These are phyloP conservation scores for Anguilla pacifica DNA, from an alignment of 2,797 vertebrate genomes.

Conservation along the genomic window DNA sequence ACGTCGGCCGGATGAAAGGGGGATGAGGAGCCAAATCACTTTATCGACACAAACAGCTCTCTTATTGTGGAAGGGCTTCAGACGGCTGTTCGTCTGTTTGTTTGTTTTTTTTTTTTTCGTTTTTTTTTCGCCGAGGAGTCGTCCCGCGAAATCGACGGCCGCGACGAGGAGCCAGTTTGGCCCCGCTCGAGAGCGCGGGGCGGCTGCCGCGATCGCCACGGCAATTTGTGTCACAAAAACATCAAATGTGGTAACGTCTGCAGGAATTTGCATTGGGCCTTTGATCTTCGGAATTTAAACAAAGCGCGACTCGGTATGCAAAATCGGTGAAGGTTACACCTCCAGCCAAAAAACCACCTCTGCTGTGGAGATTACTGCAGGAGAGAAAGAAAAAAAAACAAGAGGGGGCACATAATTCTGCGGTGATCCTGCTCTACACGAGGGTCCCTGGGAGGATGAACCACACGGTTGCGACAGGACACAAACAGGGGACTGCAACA, in stretches of 20 bases:
- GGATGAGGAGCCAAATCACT: slow-evolving; percentile 66
- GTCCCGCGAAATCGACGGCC: slow-evolving; percentile 69
- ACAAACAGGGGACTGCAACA: not conserved
- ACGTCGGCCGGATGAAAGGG: slow-evolving; percentile 65
- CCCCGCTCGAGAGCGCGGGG: slow-evolving; percentile 51
- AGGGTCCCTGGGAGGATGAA: not conserved
- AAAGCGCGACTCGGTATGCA: slow-evolving; percentile 59
- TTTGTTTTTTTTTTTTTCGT: no score
- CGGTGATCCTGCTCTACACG: slow-evolving; percentile 42
- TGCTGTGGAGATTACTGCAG: slow-evolving; percentile 60
- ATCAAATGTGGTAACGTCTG: slow-evolving; percentile 70
- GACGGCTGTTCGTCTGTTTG: slow-evolving; percentile 58
- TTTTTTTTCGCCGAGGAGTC: slow-evolving; percentile 51
- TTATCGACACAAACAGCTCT: slow-evolving; percentile 72
- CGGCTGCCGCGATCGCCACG: slow-evolving; percentile 67
- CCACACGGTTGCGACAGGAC: slow-evolving; percentile 3
- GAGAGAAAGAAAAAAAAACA: slow-evolving; percentile 53
- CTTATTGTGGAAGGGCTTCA: slow-evolving; percentile 64
- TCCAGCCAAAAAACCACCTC: slow-evolving; percentile 48
- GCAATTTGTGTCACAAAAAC: slow-evolving; percentile 69
- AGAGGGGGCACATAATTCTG: slow-evolving; percentile 50
- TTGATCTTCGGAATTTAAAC: slow-evolving; percentile 73
- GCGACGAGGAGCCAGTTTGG: slow-evolving; percentile 66
- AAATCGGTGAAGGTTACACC: slow-evolving; percentile 65
- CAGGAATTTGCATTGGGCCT: slow-evolving; percentile 72